Base-by-base conservation (phyloP, 2,888 invertebrate genomes). In the Ceramica pisi region DNA sequence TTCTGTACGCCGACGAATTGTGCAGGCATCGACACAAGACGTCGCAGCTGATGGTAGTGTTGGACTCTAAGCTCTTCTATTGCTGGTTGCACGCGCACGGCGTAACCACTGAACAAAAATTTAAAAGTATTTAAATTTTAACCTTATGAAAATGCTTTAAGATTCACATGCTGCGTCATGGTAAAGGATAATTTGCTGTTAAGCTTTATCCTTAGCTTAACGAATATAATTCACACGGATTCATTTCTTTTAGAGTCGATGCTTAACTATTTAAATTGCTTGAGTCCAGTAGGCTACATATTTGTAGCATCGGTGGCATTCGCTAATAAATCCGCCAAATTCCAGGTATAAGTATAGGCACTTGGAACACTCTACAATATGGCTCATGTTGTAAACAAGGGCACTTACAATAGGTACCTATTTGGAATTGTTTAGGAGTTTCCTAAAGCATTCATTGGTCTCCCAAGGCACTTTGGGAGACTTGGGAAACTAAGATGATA, bases 41-140 rank as follows among this genome's bases (percentile, higher is more conserved):
- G 97, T 80, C 98, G 98, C 90, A 99, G 95, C 88, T 98, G 98
- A n/a, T 97, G 97, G 91, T 98, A 99, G 90, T 99, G 98, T 87
- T 98, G 98, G 60, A 98, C 98, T 23, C 98, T 97, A 56, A 99
- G 97, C 90, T 98, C 98, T 90, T 99, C 98, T 84, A 99, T 96
- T 0, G 98, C 97, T 0, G 99, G 99, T 67, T 98, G 97, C 89
- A 98, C 98, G 85, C 98, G 97, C 0, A 99, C 96, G 66, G 97
- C 96, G 50, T 97, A 97, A 48, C 97, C 97, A 0, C 97, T 97
- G 88, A 6, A 86, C 81, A 44, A 35, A 68, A 0, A 48, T n/a
- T 3, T 2, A 38, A n/a, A n/a, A n/a, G 48, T 46, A 44, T 26
- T 60, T 8, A n/a, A 56, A 60, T 50, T 16, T 16, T 16, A 44